Conservation (phyloP, 2,797 vertebrate genomes). For the Oreonectes daqikongensis region DNA sequence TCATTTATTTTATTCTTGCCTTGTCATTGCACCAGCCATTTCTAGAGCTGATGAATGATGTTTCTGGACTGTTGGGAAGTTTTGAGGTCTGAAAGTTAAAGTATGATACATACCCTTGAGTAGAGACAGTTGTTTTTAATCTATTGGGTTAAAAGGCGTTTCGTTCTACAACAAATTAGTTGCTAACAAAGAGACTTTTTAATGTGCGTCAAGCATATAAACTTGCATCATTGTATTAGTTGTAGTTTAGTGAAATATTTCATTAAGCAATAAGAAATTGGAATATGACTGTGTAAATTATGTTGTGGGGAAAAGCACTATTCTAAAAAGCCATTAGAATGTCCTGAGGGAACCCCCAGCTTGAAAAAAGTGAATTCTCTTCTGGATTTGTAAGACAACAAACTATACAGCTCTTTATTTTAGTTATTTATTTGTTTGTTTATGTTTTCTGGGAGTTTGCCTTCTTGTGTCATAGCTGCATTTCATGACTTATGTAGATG, state of each 20-base stretch:
- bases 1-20: not conserved
- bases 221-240: not conserved
- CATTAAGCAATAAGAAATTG: not conserved
- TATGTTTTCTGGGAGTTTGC: not conserved
- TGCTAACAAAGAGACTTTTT: not conserved
- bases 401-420: not conserved
- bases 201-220: not conserved
- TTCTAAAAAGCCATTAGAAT: not conserved
- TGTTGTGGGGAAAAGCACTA: not conserved
- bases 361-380: not conserved
- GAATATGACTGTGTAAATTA: not conserved
- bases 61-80: too few relatives aligned
- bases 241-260: constrained; percentile 3
- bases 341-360: not conserved
- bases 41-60: not conserved
- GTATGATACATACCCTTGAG: too few relatives aligned
- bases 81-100: too few relatives aligned
- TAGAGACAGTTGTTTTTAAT: too few relatives aligned
- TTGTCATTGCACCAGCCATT: not conserved
- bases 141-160: too few relatives aligned
- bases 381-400: not conserved
- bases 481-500: constrained; percentile 25
- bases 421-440: not conserved
- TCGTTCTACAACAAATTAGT: not conserved
- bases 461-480: constrained; percentile 21